Percentiles rank a stretch among this genome's conserved stretches.
These are phyloP conservation scores for Cylindroiulus punctatus DNA, from an alignment of 2,888 invertebrate species.

Conservation along the genomic window DNA sequence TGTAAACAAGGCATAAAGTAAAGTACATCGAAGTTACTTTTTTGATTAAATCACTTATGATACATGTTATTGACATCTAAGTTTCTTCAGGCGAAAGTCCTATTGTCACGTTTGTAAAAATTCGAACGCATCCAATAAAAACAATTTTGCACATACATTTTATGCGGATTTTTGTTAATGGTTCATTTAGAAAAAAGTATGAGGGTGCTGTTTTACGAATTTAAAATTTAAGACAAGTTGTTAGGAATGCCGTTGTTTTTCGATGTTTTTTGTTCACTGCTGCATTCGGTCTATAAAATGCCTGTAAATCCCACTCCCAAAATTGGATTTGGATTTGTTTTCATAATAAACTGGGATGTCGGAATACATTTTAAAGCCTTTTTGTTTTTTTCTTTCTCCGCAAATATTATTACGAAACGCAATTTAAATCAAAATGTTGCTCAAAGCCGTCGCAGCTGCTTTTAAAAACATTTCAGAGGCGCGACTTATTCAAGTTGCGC, in stretches of 20 bases:
- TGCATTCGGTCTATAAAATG: not conserved
- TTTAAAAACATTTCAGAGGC: not conserved
- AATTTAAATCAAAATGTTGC: constrained; percentile 33
- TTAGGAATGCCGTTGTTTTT: not conserved
- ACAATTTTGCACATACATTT: too few species aligned
- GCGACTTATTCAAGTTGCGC: constrained; percentile 3
- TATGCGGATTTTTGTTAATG: too few species aligned
- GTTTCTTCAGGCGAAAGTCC: too few species aligned
- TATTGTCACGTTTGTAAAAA: too few species aligned
- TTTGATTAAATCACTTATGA: too few species aligned
- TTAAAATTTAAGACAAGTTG: not conserved
- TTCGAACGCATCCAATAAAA: too few species aligned
- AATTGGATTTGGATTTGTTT: constrained; percentile 45
- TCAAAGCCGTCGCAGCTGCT: constrained; percentile 24
- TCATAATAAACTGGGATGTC: constrained; percentile 35
- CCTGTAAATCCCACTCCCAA: constrained; percentile 34
- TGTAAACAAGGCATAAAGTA: too few species aligned
- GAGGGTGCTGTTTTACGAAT: not conserved
- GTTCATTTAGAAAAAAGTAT: too few species aligned
- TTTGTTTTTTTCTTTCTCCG: not conserved
- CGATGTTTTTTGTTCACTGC: not conserved
- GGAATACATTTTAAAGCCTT: constrained; percentile 30
- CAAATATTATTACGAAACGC: not conserved
- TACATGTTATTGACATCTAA: too few species aligned
- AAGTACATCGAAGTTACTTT: too few species aligned